Percentiles rank a stretch among this genome's conserved stretches.
These are phyloP conservation scores for Temnothorax ravouxi DNA, from an alignment of 2,888 invertebrate species.

Conservation along the genomic window DNA sequence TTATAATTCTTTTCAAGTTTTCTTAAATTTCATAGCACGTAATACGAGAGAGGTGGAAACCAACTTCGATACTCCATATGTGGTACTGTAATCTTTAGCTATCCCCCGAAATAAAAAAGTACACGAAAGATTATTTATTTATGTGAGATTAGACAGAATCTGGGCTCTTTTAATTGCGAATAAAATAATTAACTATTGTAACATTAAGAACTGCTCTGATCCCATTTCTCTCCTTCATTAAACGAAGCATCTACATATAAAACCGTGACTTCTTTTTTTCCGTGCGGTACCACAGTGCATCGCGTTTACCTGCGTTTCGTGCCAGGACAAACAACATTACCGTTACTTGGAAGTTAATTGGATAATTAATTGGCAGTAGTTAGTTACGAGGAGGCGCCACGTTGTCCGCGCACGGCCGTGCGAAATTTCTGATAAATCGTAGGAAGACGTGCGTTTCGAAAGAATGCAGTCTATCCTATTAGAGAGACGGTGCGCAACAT, in stretches of 20 bases:
- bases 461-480: conserved; percentile 47
- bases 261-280: conserved; percentile 19
- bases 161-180: conserved; percentile 7
- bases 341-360: conserved; percentile 45
- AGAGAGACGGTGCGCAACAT: conserved; percentile 25
- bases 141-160: background rate
- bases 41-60: background rate
- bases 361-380: conserved; percentile 51
- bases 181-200: conserved; percentile 19
- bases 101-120: background rate
- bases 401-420: conserved; percentile 44
- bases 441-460: conserved; percentile 42
- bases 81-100: background rate
- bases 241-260: conserved; percentile 26
- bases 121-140: conserved; percentile 4
- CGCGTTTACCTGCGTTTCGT: conserved; percentile 26
- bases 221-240: conserved; percentile 14
- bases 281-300: background rate
- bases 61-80: background rate
- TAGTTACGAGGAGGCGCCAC: conserved; percentile 30
- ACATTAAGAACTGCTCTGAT: conserved; percentile 28
- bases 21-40: background rate
- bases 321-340: conserved; percentile 35
- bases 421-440: conserved; percentile 53
- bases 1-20: too few relatives aligned